Base-by-base conservation (phyloP, 2,113 vertebrate species). In the Ranitomeya imitator region DNA sequence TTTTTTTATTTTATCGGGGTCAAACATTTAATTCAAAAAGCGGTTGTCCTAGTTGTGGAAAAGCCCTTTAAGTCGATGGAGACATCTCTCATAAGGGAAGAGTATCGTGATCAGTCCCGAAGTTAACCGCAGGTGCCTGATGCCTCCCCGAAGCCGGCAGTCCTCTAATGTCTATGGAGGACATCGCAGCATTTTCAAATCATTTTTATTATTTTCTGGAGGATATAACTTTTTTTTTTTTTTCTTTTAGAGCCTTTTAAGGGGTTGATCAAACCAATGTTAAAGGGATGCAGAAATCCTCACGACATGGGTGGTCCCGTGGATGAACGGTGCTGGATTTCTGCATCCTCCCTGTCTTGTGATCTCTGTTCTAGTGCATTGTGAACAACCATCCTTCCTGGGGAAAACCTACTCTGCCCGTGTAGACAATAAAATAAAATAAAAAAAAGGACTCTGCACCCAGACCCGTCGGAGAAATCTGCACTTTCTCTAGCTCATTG, bases 311-410 rank as follows among this genome's bases (percentile, higher is more conserved):
- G 19, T 63, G 59, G 84, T 37, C 10, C 10, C 13, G 12, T 73
- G 63, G 63, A 31, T 31, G 26, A 45, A 61, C 63, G 94, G 91
- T 93, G 93, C 94, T 96, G 95, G 95, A 96, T 96, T 96, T 96
- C 95, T 96, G 95, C 96, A 94, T 95, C 95, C 91, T 93, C 94
- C 94, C 91, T 95, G 95, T 96, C 93, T 93, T 93, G 94, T 96
- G 91, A 88, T 94, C 91, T 94, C 91, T 91, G 93, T 96, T 94
- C 94, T 95, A 93, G 95, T 92, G 92, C 93, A 52, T 93, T 96
- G 95, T 96, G 93, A 95, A 95, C 94, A 95, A 93, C 93, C 94
- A 95, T 95, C 93, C 95, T 95, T 94, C 95, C 91, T 94, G 92
- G 86, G 86, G 37, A 45, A 45, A 45, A 45, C 37, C 3, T 3